A percentile compares a stretch with the other conserved stretches of the same genome.
Conservation (phyloP, 2,888 invertebrate species). For the Blera fallax region DNA sequence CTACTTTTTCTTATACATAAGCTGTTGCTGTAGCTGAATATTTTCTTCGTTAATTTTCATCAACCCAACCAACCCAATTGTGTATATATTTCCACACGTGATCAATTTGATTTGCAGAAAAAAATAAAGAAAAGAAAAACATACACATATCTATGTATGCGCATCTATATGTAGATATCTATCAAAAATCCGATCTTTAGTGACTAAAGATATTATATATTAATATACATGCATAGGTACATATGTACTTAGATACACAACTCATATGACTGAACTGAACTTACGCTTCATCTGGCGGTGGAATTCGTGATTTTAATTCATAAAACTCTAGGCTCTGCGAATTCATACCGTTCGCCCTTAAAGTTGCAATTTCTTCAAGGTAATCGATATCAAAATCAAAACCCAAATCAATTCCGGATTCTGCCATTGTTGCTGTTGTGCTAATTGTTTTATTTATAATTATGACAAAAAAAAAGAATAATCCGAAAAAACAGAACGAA, state of each 20-base stretch:
- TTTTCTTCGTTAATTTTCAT: background rate
- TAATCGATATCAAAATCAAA: constrained; percentile 84
- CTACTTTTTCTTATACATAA: background rate
- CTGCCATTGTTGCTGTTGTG: constrained; percentile 78
- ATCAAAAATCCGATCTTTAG: background rate
- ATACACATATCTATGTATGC: no score
- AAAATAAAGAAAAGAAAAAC: background rate
- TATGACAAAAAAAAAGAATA: background rate
- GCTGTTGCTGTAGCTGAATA: background rate
- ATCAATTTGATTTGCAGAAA: constrained; percentile 30
- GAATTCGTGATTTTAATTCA: constrained; percentile 85
- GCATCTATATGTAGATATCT: no score
- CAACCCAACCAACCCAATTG: background rate
- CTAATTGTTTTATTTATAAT: constrained; percentile 24
- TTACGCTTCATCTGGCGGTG: constrained; percentile 84
- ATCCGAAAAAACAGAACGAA: background rate
- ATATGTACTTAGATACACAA: background rate
- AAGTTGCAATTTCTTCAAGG: constrained; percentile 77
- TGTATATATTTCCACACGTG: constrained; percentile 29
- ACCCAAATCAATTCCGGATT: constrained; percentile 86
- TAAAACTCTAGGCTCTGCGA: constrained; percentile 83
- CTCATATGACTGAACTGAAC: constrained; percentile 73
- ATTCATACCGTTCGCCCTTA: constrained; percentile 76
- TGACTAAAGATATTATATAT: background rate
- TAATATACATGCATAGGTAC: background rate